Conservation (phyloP, 2,113 vertebrate genomes). For the Nycticorax nycticorax region DNA sequence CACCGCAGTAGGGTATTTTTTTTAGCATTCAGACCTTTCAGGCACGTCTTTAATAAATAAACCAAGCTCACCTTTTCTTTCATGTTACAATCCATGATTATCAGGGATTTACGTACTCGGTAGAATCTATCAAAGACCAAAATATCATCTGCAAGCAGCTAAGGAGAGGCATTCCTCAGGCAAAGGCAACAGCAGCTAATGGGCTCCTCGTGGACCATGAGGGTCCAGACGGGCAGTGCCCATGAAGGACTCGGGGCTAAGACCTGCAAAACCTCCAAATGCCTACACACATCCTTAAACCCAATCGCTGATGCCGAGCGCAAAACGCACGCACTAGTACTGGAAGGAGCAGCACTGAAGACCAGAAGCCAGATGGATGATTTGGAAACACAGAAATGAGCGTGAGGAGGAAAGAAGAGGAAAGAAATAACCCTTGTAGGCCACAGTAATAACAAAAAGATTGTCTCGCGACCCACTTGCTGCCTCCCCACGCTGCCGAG, state of each 20-base stretch:
- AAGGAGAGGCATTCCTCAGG: neutral
- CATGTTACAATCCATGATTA: neutral
- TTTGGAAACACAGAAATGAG: neutral
- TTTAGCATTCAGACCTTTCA: neutral
- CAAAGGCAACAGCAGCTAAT: neutral
- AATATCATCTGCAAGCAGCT: rapidly evolving
- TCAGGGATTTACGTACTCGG: neutral
- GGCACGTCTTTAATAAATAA: neutral
- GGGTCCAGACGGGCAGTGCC: neutral
- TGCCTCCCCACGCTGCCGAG: neutral
- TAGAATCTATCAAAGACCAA: neutral
- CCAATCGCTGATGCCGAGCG: neutral
- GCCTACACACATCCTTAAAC: neutral
- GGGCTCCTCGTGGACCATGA: neutral
- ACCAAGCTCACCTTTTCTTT: neutral
- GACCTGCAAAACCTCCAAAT: neutral
- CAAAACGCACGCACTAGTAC: neutral
- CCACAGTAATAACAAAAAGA: neutral
- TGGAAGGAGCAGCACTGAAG: neutral
- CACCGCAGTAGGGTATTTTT: neutral
- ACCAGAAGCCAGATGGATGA: neutral
- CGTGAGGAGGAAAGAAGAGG: neutral
- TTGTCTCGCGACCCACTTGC: neutral
- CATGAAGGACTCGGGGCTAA: neutral
- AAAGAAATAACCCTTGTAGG: neutral